Evolutionary conservation across 2,888 invertebrate genomes (phyloP).

Genomic region (Agrochola macilenta): DNA sequence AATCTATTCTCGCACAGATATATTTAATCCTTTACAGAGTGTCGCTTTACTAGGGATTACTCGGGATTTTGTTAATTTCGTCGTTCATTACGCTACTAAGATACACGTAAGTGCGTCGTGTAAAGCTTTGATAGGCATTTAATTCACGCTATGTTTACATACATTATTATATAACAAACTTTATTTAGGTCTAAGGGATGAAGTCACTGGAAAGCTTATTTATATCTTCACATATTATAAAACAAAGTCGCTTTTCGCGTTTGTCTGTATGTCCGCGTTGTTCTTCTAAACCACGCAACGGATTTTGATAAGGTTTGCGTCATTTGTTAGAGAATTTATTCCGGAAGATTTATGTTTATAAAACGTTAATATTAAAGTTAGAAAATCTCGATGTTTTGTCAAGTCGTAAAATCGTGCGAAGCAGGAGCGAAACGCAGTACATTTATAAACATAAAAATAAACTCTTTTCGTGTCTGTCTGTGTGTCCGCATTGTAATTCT

Average conservation of each 20-base stretch:
- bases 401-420: not conserved
- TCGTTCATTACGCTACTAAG: conserved; percentile 70
- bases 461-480: not conserved
- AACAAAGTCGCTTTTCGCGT: not conserved
- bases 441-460: not conserved
- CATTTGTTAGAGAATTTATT: not conserved
- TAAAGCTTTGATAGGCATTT: conserved; percentile 46
- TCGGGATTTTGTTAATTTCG: conserved; percentile 72
- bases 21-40: conserved; percentile 67
- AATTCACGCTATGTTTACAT: conserved; percentile 28
- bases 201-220: not conserved
- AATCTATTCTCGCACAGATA: conserved; percentile 65
- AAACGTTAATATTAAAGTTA: not conserved
- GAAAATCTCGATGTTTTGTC: not conserved
- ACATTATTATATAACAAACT: not conserved
- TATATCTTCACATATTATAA: not conserved
- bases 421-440: no score
- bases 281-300: not conserved
- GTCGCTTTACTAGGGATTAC: conserved; percentile 67
- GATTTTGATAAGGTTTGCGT: not conserved
- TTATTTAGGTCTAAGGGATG: not conserved
- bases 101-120: conserved; percentile 56
- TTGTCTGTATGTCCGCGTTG: not conserved
- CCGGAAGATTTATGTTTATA: not conserved
- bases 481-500: not conserved